Evolutionary conservation across 2,888 invertebrate genomes (phyloP).

Genomic region (Drosophila bunnanda): DNA sequence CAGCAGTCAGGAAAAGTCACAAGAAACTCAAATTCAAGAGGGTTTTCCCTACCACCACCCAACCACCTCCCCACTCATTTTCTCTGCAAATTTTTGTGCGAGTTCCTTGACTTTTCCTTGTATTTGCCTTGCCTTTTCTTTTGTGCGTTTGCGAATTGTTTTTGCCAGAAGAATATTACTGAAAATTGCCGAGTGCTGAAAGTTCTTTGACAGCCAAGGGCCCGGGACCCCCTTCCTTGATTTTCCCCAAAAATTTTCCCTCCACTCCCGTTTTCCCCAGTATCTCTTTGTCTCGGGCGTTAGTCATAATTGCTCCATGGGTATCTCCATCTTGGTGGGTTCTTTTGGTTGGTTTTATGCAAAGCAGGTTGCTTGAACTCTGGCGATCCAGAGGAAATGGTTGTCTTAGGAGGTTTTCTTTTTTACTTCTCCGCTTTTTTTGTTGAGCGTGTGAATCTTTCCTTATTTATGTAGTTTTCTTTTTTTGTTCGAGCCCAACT

Average conservation of each 20-base stretch:
- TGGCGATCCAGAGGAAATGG: constrained; percentile 27
- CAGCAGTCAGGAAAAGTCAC: constrained; percentile 70
- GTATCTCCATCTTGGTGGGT: constrained; percentile 22
- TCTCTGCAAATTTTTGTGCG: constrained; percentile 16
- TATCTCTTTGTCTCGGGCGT: constrained; percentile 60
- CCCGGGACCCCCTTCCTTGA: not conserved
- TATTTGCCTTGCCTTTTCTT: constrained; percentile 41
- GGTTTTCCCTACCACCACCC: constrained; percentile 10
- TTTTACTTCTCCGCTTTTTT: constrained; percentile 22
- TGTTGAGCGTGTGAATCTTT: constrained; percentile 65
- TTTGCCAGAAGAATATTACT: constrained; percentile 67
- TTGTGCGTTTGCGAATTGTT: constrained; percentile 55
- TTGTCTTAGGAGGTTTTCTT: constrained; percentile 8
- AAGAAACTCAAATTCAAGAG: constrained; percentile 37
- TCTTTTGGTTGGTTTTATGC: constrained; percentile 58
- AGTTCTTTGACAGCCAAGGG: constrained; percentile 62
- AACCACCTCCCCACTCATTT: not conserved
- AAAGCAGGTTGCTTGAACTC: constrained; percentile 75
- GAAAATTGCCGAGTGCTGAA: constrained; percentile 73
- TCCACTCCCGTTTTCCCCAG: too few species aligned
- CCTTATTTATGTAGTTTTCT: not conserved
- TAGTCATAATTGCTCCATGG: constrained; percentile 71
- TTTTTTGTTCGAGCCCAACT: constrained; percentile 2
- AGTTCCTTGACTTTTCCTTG: constrained; percentile 78
- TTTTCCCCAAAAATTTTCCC: not conserved